Conservation (phyloP, 2,113 vertebrate species). For the Elachura formosa region DNA sequence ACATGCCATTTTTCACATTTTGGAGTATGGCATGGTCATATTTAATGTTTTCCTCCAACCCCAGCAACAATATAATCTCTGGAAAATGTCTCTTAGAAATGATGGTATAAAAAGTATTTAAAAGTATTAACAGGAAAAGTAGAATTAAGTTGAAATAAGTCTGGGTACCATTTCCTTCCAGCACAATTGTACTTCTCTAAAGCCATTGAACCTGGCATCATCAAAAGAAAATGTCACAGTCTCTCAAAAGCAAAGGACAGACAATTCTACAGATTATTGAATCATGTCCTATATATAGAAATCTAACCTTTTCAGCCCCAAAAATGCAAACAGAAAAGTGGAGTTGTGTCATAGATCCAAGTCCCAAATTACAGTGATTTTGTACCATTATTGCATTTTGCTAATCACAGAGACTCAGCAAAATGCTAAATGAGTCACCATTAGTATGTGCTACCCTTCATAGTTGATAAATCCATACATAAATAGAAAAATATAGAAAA, state of each 20-base stretch:
- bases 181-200: neutral
- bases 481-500: neutral
- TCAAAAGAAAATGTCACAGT: conserved; percentile 55
- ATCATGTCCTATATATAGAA: conserved; percentile 59
- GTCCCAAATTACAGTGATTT: conserved; percentile 44
- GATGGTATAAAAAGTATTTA: neutral
- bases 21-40: rapidly evolving
- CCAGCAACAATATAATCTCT: neutral
- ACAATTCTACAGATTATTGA: conserved; percentile 46
- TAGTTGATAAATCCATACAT: neutral
- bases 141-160: neutral
- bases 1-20: neutral
- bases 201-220: neutral
- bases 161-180: neutral
- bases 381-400: conserved; percentile 31
- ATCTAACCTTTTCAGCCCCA: conserved; percentile 52
- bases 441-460: neutral
- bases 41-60: neutral
- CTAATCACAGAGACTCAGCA: conserved; percentile 39
- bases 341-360: neutral
- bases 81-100: neutral
- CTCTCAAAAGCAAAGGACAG: conserved; percentile 46
- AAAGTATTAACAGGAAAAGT: neutral
- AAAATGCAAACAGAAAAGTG: conserved; percentile 41
- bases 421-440: conserved; percentile 26